Evolutionary conservation across 2,888 invertebrate species (phyloP).

Genomic region (Tetropium fuscum): DNA sequence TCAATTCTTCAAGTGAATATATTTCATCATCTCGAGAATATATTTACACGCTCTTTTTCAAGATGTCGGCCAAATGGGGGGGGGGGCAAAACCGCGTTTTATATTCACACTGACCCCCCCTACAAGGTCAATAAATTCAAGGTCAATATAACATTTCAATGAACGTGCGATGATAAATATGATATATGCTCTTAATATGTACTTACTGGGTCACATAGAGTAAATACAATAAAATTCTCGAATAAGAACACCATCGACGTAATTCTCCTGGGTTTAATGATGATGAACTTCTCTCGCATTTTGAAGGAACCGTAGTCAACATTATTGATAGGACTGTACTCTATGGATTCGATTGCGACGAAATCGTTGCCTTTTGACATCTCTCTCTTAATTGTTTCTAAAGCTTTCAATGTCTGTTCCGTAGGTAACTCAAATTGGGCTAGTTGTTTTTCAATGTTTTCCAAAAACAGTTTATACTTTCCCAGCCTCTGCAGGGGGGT

Average conservation of each 20-base stretch:
- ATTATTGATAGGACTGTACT: slow-evolving; percentile 61
- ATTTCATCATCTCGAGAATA: too few relatives aligned
- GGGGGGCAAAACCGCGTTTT: too few relatives aligned
- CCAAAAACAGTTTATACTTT: slow-evolving; percentile 59
- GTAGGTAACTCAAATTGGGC: slow-evolving; percentile 60
- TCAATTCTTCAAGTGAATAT: too few relatives aligned
- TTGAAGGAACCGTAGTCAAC: slow-evolving; percentile 56
- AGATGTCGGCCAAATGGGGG: too few relatives aligned
- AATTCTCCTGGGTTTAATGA: slow-evolving; percentile 53
- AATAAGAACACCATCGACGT: slow-evolving; percentile 60
- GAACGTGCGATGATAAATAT: too few relatives aligned
- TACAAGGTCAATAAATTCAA: too few relatives aligned
- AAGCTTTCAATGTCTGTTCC: slow-evolving; percentile 46
- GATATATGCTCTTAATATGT: too few relatives aligned
- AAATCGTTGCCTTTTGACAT: slow-evolving; percentile 61
- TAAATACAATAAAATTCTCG: slow-evolving; percentile 57
- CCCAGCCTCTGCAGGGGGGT: slow-evolving; percentile 61
- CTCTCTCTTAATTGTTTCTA: slow-evolving; percentile 54
- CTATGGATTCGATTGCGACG: slow-evolving; percentile 60
- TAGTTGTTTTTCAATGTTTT: slow-evolving; percentile 56
- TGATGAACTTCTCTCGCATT: slow-evolving; percentile 56
- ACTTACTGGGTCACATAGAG: slow-evolving; percentile 45
- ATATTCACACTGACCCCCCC: too few relatives aligned
- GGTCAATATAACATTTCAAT: too few relatives aligned
- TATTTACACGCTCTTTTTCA: too few relatives aligned